Evolutionary conservation across 1,140 invertebrate species (phyloP), one percentile per base, ranked within the genome.

Genomic region (Lepidurus packardi): DNA sequence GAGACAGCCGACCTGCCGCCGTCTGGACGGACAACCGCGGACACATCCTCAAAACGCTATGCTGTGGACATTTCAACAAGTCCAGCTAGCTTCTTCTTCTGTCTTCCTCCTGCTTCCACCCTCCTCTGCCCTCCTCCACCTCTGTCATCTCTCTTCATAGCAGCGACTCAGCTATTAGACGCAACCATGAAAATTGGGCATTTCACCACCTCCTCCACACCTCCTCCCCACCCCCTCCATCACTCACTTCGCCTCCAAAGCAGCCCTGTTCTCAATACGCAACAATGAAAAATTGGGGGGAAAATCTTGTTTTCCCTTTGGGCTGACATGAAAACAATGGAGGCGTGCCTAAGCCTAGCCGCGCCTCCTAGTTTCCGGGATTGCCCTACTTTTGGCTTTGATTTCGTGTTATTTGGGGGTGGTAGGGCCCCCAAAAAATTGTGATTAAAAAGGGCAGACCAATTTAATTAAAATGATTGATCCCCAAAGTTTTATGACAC

Each of bases 51-150:
- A 65, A 34, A 34, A 34, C 34, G 34, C 34, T 65, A 21, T 65
- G 53, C 53, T n/a, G 53, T 65, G 53, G 53, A 65, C 53, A 65
- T 65, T 65, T 65, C 53, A 65, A 65, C 53, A 65, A 65, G 53
- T 65, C 53, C 53, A 65, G 53, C 53, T n/a, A 65, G 53, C 53
- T 65, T 65, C 53, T 65, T 65, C 53, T 65, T 21, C 53, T 65
- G 16, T 65, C 21, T 65, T 65, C 21, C 13, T 47, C 45, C 45
- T 47, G 45, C 53, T 65, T 21, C 53, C 21, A 21, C 53, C 21
- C 7, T 1, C 53, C 4, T 65, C 21, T 1, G n/a, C 16, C 53
- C 53, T 65, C 21, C 53, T 65, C 8, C 53, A 65, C 21, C 53
- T 65, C 8, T 21, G 21, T 65, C 53, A 65, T 8, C 16, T 13